phyloP scores from a whole-genome alignment of 2,797 vertebrate genomes.

The Rallus crepitans region DNA sequence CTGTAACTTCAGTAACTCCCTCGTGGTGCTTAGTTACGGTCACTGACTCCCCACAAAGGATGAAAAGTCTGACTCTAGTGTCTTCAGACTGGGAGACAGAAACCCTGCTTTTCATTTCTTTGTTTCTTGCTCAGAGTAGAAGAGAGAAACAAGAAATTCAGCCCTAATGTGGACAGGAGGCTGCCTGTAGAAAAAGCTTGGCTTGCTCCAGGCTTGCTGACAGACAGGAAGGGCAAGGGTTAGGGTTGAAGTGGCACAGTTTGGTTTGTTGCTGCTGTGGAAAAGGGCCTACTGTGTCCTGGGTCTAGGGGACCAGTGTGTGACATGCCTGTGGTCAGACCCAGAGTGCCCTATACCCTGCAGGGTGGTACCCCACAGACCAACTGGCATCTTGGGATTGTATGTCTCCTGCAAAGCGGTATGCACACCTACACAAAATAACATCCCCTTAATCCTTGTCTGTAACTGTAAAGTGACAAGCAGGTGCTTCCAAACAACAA shows the following conservation, averaged over 20 bases:
- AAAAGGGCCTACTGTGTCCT: background rate
- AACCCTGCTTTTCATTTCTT: background rate
- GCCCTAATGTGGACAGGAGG: background rate
- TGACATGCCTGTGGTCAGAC: fast-evolving
- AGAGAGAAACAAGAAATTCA: background rate
- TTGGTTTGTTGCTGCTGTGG: background rate
- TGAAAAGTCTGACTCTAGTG: background rate
- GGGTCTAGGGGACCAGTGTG: background rate
- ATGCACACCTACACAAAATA: background rate
- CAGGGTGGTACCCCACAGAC: fast-evolving
- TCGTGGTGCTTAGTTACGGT: background rate
- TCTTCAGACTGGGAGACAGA: background rate
- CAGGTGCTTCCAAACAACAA: background rate
- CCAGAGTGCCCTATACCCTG: background rate
- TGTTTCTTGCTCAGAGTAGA: background rate
- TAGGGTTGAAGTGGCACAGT: background rate
- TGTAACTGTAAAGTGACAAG: background rate
- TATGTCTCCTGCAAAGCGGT: background rate
- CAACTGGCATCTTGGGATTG: background rate
- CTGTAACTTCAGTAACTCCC: background rate
- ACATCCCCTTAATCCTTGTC: background rate
- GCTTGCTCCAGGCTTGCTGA: background rate
- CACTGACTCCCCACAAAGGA: background rate
- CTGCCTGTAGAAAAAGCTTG: background rate
- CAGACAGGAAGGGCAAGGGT: fast-evolving